These are phyloP conservation scores for Sterrhoptilus dennistouni DNA, from an alignment of 2,113 vertebrate species.

Conservation along the genomic window DNA sequence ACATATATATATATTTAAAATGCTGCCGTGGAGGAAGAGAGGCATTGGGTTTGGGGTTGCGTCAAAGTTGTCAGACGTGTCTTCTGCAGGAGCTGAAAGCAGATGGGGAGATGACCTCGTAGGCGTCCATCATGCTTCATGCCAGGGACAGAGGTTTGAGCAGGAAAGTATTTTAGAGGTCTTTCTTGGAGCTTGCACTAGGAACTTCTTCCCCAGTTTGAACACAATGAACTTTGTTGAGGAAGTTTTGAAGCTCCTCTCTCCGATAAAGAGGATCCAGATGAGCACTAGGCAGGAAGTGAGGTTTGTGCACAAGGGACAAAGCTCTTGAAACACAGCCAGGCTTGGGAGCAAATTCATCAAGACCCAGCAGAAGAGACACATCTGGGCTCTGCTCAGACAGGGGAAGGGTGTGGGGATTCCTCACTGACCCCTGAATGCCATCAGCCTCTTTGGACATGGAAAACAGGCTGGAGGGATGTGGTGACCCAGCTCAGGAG, in stretches of 20 bases:
- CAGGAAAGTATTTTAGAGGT: neutral
- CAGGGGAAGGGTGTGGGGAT: too few species aligned
- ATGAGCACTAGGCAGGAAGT: fast-evolving
- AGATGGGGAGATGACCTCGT: conserved; percentile 10
- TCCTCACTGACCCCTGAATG: fast-evolving
- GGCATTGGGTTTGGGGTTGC: neutral
- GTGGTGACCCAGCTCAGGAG: neutral
- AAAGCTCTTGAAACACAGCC: neutral
- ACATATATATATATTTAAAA: neutral
- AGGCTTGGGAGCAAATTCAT: neutral
- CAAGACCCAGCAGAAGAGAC: neutral
- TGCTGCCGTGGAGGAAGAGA: neutral
- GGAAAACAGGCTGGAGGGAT: fast-evolving
- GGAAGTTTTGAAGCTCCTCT: neutral
- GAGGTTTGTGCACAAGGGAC: neutral
- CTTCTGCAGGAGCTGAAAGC: conserved; percentile 17
- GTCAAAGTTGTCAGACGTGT: conserved; percentile 19
- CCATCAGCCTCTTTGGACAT: fast-evolving
- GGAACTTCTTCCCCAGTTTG: neutral
- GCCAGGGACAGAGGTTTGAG: neutral
- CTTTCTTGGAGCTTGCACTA: neutral
- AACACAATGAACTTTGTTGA: neutral
- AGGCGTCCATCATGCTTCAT: neutral
- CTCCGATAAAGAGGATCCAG: neutral
- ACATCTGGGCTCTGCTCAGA: neutral